phyloP scores from a whole-genome alignment of 2,113 vertebrate species.

The Arvicanthis niloticus region DNA sequence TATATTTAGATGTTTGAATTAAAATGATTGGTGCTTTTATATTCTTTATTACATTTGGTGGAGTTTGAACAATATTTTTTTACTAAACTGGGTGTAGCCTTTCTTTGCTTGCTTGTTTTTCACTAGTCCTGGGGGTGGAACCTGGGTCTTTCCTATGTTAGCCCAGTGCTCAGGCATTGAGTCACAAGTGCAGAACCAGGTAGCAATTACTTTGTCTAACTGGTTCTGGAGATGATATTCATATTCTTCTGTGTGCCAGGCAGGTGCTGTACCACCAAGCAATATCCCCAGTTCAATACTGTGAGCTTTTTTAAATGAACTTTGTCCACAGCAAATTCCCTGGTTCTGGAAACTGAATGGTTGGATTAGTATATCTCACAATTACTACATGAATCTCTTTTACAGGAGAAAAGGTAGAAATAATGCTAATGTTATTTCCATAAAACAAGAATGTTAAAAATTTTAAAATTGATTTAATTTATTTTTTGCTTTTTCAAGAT shows the following conservation, averaged over 20 bases:
- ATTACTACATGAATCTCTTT: not conserved
- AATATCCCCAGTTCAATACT: not conserved
- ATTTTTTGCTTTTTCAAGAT: not conserved
- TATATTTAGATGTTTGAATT: conserved; percentile 4
- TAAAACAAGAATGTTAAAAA: not conserved
- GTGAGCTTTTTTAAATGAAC: not conserved
- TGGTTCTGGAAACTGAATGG: not conserved
- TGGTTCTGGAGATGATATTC: not conserved
- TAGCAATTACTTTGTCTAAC: not conserved
- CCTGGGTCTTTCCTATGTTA: not conserved
- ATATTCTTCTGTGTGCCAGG: not conserved
- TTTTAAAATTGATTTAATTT: not conserved
- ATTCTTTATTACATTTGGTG: not conserved
- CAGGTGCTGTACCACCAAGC: not conserved
- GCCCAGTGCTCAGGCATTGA: not conserved
- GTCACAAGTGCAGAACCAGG: not conserved
- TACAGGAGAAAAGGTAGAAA: not conserved
- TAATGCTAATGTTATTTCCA: not conserved
- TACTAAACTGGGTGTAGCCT: not conserved
- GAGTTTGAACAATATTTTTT: conserved; percentile 5
- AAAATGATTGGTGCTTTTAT: conserved; percentile 14
- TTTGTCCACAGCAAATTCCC: not conserved
- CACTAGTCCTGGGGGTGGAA: not conserved
- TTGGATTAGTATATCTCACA: not conserved
- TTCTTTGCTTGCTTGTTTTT: not conserved